Base-by-base conservation (phyloP, 2,888 invertebrate species). In the Callinectes sapidus region DNA sequence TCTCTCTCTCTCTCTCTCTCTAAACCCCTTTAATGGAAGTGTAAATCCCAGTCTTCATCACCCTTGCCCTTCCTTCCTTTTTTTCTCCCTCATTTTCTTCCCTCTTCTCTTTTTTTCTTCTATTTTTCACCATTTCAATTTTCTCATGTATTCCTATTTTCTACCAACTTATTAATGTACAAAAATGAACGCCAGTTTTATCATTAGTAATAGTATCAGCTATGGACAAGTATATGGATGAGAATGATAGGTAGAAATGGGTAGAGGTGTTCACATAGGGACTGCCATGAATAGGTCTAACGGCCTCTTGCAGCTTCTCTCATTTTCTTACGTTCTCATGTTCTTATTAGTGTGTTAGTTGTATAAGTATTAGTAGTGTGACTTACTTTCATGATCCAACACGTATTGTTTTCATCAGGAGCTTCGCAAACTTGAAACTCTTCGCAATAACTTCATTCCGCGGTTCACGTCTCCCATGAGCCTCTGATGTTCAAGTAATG, bases 1-100 rank as follows among this genome's bases (percentile, higher is more conserved):
- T 88, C 88, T 61, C 55, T 61, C 55, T 88, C 88, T 88, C 61
- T 71, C 89, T 71, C 71, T 89, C 89, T 48, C 48, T 23, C 48
- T 86, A 28, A 71, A 71, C n/a, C 71, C 28, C 28, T 28, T 71
- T 71, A 71, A 39, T 86, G 39, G 86, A 42, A 23, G 35, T 42
- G 23, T 86, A 86, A 42, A 42, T 71, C 71, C 28, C 28, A 10
- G 23, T 28, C 28, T 28, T 71, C 71, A 71, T 71, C 71, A 71
- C 28, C 71, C 71, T n/a, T 8, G n/a, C n/a, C 1, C 2, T 23
- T 8, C 71, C 6, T 71, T 6, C 71, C 28, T 28, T 10, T 28
- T 23, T 3, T 28, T 10, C 23, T 1, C 8, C n/a, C 66, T n/a
- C 10, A 18, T 2, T 28, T 71, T 23, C 2, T 28, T 28, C 71